These are phyloP conservation scores for Drosophila infuscata DNA, from an alignment of 2,888 invertebrate species.

Conservation along the genomic window DNA sequence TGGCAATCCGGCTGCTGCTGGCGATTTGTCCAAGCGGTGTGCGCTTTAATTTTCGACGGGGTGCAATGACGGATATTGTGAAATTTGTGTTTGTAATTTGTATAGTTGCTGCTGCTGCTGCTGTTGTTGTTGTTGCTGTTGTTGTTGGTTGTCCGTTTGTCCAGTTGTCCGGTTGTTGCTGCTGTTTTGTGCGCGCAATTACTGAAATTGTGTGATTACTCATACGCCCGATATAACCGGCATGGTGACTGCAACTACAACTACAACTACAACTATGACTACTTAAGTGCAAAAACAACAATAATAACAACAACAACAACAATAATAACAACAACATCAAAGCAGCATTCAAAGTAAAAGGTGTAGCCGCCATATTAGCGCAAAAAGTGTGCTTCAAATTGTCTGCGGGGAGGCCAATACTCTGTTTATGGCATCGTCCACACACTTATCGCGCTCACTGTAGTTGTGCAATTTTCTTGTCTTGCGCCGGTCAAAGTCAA, in stretches of 20 bases:
- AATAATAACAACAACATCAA: not conserved
- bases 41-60: conserved; percentile 72
- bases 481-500: conserved; percentile 75
- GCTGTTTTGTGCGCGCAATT: conserved; percentile 70
- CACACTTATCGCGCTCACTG: conserved; percentile 31
- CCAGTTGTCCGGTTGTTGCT: conserved; percentile 31
- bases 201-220: conserved; percentile 79
- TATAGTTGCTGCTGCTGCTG: conserved; percentile 38
- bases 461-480: conserved; percentile 62
- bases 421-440: conserved; percentile 68
- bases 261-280: conserved; percentile 28
- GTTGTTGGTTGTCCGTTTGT: conserved; percentile 43
- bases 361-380: conserved; percentile 75
- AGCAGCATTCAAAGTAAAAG: conserved; percentile 66
- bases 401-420: conserved; percentile 76
- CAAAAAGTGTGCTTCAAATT: conserved; percentile 79
- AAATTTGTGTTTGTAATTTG: conserved; percentile 78
- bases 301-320: not conserved
- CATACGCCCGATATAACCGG: conserved; percentile 81
- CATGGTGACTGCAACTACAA: conserved; percentile 48
- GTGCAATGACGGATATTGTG: conserved; percentile 81
- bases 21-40: conserved; percentile 70
- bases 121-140: conserved; percentile 18
- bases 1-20: conserved; percentile 25
- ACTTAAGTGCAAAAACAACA: conserved; percentile 52